phyloP scores from a whole-genome alignment of 2,797 vertebrate genomes.

The Sebastes variabilis region DNA sequence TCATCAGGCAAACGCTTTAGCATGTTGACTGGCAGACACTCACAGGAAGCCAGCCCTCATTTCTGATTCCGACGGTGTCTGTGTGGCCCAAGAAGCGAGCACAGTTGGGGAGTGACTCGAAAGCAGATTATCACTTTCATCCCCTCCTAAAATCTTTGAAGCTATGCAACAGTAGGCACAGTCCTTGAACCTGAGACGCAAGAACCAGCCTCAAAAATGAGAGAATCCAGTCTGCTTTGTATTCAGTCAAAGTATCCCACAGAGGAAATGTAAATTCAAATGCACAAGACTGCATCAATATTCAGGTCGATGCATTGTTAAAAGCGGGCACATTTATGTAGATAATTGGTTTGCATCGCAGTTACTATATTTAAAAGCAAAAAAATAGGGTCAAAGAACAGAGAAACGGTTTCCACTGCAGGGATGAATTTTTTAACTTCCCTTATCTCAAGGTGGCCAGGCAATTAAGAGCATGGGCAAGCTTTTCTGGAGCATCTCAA shows the following conservation, averaged over 20 bases:
- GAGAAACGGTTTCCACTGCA: constrained; percentile 35
- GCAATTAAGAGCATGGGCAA: constrained; percentile 52
- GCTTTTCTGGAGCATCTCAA: constrained; percentile 51
- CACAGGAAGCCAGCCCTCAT: constrained; percentile 51
- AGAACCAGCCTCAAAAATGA: constrained; percentile 45
- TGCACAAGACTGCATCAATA: constrained; percentile 61
- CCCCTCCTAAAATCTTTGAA: constrained; percentile 67
- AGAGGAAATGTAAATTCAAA: constrained; percentile 63
- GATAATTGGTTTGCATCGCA: constrained; percentile 71
- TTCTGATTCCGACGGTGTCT: constrained; percentile 58
- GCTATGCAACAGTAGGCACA: constrained; percentile 64
- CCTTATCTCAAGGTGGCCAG: constrained; percentile 74
- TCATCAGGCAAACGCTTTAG: constrained; percentile 60
- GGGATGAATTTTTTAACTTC: constrained; percentile 54
- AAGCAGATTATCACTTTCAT: constrained; percentile 79
- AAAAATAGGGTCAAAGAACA: constrained; percentile 48
- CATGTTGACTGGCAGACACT: constrained; percentile 54
- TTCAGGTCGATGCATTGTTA: constrained; percentile 62
- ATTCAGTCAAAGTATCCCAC: constrained; percentile 39
- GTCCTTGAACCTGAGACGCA: constrained; percentile 71
- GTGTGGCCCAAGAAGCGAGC: constrained; percentile 60
- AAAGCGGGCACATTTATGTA: constrained; percentile 62
- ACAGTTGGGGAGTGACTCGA: constrained; percentile 66
- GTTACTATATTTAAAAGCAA: constrained; percentile 61
- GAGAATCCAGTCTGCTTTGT: constrained; percentile 59